A percentile compares a stretch with the other conserved stretches of the same genome.
phyloP scores from a whole-genome alignment of 2,113 vertebrate genomes.

The Tupaia chinensis region DNA sequence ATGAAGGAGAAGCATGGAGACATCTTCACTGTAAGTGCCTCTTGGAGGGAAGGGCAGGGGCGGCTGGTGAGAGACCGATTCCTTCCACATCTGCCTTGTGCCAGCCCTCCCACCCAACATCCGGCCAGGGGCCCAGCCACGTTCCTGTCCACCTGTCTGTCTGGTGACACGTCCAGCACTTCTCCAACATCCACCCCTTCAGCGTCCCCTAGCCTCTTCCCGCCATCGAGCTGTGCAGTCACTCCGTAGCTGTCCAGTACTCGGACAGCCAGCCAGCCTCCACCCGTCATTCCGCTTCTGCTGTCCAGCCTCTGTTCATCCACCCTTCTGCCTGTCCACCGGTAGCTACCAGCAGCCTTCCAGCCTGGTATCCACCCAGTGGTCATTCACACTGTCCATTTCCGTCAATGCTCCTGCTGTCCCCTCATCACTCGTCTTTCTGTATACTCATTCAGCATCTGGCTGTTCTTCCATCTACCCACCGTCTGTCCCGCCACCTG shows the following conservation, averaged over 20 bases:
- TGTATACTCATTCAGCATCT: background rate
- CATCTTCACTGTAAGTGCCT: constrained; percentile 92
- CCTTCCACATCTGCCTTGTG: fast-evolving
- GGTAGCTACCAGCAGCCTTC: background rate
- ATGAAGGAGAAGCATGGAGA: constrained; percentile 94
- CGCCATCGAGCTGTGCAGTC: background rate
- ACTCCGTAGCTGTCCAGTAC: fast-evolving
- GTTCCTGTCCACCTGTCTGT: background rate
- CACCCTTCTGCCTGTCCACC: background rate
- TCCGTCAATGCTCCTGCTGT: background rate
- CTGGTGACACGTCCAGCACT: fast-evolving
- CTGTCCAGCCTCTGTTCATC: background rate
- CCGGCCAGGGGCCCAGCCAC: background rate
- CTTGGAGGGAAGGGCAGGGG: background rate
- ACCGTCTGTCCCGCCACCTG: background rate
- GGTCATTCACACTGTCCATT: background rate
- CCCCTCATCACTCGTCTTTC: background rate
- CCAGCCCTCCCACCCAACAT: background rate
- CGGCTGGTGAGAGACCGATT: background rate
- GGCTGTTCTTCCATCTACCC: background rate
- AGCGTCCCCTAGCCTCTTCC: too few species aligned
- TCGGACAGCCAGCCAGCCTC: background rate
- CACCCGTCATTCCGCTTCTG: background rate
- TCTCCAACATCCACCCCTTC: too few species aligned
- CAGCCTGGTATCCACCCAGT: background rate